Evolutionary conservation across 2,797 vertebrate species (phyloP), one percentile per base, ranked within the genome.

Genomic region (Huso huso): DNA sequence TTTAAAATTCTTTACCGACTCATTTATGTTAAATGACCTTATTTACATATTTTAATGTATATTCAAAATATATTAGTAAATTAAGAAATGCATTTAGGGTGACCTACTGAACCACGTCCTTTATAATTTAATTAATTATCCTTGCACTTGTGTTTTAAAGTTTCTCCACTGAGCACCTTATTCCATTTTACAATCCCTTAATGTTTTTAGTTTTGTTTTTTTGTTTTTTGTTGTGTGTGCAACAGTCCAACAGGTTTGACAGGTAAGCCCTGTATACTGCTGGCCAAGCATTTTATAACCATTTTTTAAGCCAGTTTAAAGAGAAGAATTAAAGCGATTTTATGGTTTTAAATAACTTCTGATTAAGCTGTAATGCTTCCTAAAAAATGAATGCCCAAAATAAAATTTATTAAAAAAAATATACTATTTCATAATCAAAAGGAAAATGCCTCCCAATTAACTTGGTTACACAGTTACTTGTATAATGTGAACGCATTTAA

Each of bases 131-230:
- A 66, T 48, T n/a, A 15, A 49, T 8, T 7, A 13, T 52, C 49
- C 50, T 18, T 64, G 49, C 52, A 15, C 15, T 62, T 51, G 51
- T 55, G 62, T 70, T 61, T 18, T 18, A 18, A 18, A 60, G 69
- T 62, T 62, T 70, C 18, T 70, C 66, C 11, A 13, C 65, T 58
- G 53, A 70, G 65, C 69, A 67, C 69, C 69, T 70, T 70, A 67
- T 51, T 67, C 8, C 8, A 59, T 8, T 48, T 12, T 37, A 48
- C 23, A 52, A 18, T 37, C 13, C 18, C 23, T 65, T 57, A 37
- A 53, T 65, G 48, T 53, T 23, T 37, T 65, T 65, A 18, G 15
- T 18, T 18, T 18, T 18, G 15, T 18, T 18, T 18, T 18, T 18
- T 18, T 18, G 15, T 37, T 37, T 4, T 37, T 37, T 37, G 23